Base-by-base conservation (phyloP, 1,140 invertebrate species). In the Manduca sexta region DNA sequence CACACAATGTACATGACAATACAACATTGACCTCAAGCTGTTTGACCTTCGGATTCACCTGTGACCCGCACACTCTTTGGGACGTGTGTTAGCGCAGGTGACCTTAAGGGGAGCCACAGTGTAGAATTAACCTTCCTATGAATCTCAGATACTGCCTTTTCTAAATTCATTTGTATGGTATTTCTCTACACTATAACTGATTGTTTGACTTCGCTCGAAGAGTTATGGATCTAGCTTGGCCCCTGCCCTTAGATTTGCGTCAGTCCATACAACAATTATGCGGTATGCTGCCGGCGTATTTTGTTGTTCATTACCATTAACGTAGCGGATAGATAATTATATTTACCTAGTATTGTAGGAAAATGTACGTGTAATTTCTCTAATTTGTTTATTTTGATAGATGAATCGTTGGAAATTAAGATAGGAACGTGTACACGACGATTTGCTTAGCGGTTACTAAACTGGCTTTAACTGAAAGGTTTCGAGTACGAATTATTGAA, bases 231-330 rank as follows among this genome's bases (percentile, higher is more conserved):
- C 69, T 66, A 45, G 57, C 56, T 71, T 81, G 77, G 44, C 71
- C 73, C 56, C 49, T 81, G 64, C 52, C 73, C 73, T 52, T 15
- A 52, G 68, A 62, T 73, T 63, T 71, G 70, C 73, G 74, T 78
- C 74, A 76, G 74, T 76, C 67, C 64, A 55, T 59, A 38, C 66
- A 77, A 77, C 67, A 80, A 77, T 80, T 77, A 77, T 69, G 58
- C 61, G 64, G 62, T 68, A 62, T 69, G 65, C 67, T 65, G 62
- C 52, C 49, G 54, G 58, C 63, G 57, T 57, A 59, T 62, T 61
- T 60, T 65, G 62, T 68, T 69, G 64, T 69, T 69, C 64, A 75
- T 75, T 73, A 74, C 52, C 53, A 63, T 66, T 61, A 57, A 21
- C 34, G 26, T 64, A 61, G 58, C 52, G 54, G 57, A 52, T 64